These are phyloP conservation scores for Cydia pomonella DNA, from an alignment of 1,140 invertebrate species.

Conservation along the genomic window DNA sequence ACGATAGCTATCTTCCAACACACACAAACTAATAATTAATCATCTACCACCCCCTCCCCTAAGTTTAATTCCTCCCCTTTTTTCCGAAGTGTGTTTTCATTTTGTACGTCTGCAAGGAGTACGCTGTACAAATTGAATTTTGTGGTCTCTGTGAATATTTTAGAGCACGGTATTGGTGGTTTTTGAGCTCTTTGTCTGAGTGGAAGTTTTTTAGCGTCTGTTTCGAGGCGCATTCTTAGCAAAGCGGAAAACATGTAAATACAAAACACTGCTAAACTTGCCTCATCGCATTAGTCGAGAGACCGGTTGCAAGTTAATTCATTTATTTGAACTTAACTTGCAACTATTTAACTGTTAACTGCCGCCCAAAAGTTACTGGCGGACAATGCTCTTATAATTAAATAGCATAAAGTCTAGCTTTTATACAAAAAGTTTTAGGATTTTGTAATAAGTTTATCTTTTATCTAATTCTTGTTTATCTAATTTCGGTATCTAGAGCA, in stretches of 20 bases:
- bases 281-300: background rate
- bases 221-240: background rate
- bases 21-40: constrained; percentile 79
- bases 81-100: constrained; percentile 76
- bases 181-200: constrained; percentile 33
- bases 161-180: constrained; percentile 55
- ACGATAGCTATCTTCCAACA: constrained; percentile 63
- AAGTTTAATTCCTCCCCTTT: constrained; percentile 72
- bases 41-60: constrained; percentile 57
- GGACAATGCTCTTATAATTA: too few relatives aligned
- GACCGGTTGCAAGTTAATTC: background rate
- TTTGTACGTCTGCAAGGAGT: constrained; percentile 68
- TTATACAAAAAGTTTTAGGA: too few relatives aligned
- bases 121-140: constrained; percentile 77
- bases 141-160: constrained; percentile 76
- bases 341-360: too few relatives aligned
- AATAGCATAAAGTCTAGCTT: too few relatives aligned
- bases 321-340: too few relatives aligned
- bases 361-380: too few relatives aligned
- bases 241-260: background rate
- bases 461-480: too few relatives aligned
- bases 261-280: background rate
- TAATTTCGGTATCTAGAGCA: too few relatives aligned
- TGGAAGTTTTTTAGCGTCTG: background rate
- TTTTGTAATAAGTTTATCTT: too few relatives aligned